A percentile compares a stretch with the other conserved stretches of the same genome.
phyloP scores from a whole-genome alignment of 2,113 vertebrate species.

The Catharus bicknelli region DNA sequence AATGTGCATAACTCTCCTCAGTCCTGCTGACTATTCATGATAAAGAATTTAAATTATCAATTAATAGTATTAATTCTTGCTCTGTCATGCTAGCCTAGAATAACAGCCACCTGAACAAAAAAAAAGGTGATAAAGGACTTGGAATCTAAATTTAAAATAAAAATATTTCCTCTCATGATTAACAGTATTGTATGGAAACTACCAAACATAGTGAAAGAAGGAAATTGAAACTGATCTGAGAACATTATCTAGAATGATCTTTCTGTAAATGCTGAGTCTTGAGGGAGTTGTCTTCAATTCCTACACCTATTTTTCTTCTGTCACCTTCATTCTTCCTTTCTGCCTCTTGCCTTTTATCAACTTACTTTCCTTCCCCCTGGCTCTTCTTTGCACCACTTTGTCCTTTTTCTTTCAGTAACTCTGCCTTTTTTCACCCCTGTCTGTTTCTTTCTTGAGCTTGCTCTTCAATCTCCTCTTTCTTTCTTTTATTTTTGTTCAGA shows the following conservation, averaged over 20 bases:
- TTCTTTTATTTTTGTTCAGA: background rate
- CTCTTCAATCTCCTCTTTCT: background rate
- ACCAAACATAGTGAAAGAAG: background rate
- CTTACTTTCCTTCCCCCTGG: background rate
- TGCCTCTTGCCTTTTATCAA: background rate
- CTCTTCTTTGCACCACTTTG: background rate
- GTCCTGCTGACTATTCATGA: background rate
- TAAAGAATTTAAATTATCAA: background rate
- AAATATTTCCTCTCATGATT: background rate
- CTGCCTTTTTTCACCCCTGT: background rate
- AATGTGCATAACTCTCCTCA: background rate
- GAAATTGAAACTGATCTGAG: background rate
- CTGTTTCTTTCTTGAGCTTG: background rate
- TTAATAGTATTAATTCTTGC: background rate
- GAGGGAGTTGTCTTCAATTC: background rate
- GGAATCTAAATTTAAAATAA: background rate
- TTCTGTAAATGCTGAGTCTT: background rate
- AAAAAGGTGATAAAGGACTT: background rate
- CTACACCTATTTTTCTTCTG: background rate
- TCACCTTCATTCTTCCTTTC: constrained; percentile 18
- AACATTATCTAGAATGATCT: background rate
- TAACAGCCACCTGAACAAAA: background rate
- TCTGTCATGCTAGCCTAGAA: background rate
- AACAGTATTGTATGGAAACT: background rate
- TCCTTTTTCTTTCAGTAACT: background rate